Evolutionary conservation across 1,140 invertebrate genomes (phyloP), one percentile per base, ranked within the genome.

Genomic region (Neelides sp.): DNA sequence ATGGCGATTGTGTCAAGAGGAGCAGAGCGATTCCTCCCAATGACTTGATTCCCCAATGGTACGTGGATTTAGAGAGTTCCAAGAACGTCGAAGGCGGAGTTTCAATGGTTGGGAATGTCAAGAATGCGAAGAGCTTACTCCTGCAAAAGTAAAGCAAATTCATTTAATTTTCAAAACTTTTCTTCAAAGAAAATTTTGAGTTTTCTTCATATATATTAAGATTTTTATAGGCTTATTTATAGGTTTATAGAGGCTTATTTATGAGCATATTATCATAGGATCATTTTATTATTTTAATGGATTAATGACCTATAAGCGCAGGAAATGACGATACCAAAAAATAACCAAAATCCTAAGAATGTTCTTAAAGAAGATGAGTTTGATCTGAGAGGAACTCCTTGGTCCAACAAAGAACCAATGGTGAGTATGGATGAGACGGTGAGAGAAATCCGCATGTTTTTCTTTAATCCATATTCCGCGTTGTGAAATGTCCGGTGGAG

Each of bases 51-150:
- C 54, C 54, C 51, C 51, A 57, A 20, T 32, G 28, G n/a, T 8
- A 8, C n/a, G 36, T 43, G 13, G 47, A 51, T 3, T 24, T 22
- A 19, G 45, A 35, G 8, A 60, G 26, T 20, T 57, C 49, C 2
- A 39, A 28, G 20, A 60, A 55, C 8, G 24, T 50, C 3, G 51
- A 51, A 12, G 55, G 54, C 13, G 55, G 55, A 4, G 22, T 54
- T 46, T 54, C 42, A 10, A 55, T 41, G 3, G 15, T 50, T 17
- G 58, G 58, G 34, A 55, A 60, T 26, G 55, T 57, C 19, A 60
- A 39, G 39, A 57, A 60, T 10, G 52, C 24, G 40, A 60, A 60
- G 20, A 60, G 36, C 37, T 60, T 60, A 19, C n/a, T n/a, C n/a
- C n/a, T n/a, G n/a, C n/a, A n/a, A n/a, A n/a, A n/a, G n/a, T n/a